Evolutionary conservation across 1,140 invertebrate genomes (phyloP).

Genomic region (Panagrolaimus sp.): DNA sequence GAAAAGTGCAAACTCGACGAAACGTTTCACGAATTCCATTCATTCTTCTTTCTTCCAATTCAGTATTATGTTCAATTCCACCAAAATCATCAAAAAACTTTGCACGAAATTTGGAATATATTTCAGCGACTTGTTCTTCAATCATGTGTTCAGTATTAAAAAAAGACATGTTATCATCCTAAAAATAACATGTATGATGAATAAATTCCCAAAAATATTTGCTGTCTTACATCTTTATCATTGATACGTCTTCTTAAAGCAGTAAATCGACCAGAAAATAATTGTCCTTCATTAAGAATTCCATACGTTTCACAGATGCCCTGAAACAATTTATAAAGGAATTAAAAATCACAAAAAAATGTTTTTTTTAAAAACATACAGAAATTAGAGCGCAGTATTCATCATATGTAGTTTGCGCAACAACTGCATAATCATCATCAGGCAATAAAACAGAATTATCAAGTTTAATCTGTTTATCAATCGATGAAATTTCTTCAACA

Average conservation of each 20-base stretch:
- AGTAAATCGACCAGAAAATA: not conserved
- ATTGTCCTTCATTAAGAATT: slow-evolving; percentile 16
- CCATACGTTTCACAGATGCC: slow-evolving; percentile 19
- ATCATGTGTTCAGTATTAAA: not conserved
- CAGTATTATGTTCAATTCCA: not conserved
- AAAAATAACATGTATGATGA: no score
- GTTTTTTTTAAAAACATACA: no score
- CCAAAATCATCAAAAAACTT: not conserved
- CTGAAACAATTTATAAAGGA: slow-evolving; percentile 18
- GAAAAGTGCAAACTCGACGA: not conserved
- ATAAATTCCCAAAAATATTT: no score
- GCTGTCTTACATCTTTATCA: not conserved
- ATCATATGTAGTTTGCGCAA: not conserved
- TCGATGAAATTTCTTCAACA: not conserved
- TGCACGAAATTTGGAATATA: not conserved
- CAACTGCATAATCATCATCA: not conserved
- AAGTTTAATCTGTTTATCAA: not conserved
- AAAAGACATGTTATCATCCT: slow-evolving; percentile 4
- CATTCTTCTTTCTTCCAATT: slow-evolving; percentile 6
- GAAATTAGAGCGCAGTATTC: not conserved
- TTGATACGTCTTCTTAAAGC: not conserved
- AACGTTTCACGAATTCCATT: slow-evolving; percentile 24
- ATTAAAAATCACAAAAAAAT: slow-evolving; percentile 13
- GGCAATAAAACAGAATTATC: slow-evolving; percentile 7
- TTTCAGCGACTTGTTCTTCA: not conserved